Conservation (phyloP, 1,140 invertebrate genomes). For the Portunus trituberculatus region DNA sequence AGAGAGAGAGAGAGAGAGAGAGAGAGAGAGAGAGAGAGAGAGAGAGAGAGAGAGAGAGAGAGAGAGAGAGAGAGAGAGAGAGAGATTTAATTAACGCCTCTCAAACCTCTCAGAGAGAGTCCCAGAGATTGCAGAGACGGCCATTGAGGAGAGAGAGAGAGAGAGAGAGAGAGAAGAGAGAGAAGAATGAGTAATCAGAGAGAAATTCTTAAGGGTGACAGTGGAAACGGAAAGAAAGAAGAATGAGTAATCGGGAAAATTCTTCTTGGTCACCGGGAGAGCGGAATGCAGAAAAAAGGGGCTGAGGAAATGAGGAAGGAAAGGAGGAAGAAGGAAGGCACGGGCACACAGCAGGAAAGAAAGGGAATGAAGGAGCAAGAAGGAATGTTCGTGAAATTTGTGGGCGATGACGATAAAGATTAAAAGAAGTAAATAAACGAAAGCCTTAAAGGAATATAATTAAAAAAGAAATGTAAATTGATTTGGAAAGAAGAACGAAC, state of each 20-base stretch:
- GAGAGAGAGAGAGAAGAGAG: background rate
- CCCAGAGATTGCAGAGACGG: background rate
- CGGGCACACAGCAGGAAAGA: background rate
- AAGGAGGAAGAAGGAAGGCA: background rate
- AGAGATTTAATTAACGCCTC: background rate
- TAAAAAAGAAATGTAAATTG: no score
- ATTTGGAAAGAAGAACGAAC: background rate
- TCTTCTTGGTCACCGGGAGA: background rate
- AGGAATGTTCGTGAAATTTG: background rate
- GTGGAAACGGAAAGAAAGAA: background rate
- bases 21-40: background rate
- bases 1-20: background rate
- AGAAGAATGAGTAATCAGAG: no score
- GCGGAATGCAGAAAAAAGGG: background rate
- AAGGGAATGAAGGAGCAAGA: background rate
- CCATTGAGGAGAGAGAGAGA: background rate
- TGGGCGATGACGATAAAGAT: background rate
- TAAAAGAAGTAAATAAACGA: background rate
- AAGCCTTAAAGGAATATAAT: no score
- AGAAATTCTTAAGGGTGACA: no score
- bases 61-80: background rate
- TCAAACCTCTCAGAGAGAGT: background rate
- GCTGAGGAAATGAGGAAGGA: background rate
- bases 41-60: background rate
- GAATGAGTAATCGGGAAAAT: background rate